Evolutionary conservation across 1,140 invertebrate genomes (phyloP).

Genomic region (Drosophila busckii): DNA sequence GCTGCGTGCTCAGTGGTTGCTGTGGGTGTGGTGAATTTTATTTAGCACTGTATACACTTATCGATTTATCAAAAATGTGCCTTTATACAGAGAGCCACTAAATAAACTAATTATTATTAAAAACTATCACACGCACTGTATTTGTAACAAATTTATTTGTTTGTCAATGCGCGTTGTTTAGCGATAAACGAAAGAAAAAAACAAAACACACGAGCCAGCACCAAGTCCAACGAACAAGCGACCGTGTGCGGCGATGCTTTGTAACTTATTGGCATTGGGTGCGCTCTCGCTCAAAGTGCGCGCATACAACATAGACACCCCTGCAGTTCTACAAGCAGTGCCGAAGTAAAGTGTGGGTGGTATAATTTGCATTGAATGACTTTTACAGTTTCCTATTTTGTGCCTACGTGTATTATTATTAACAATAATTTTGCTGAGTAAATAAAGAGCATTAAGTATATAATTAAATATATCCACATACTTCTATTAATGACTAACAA

Average conservation of each 20-base stretch:
- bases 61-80: conserved; percentile 53
- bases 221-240: conserved; percentile 39
- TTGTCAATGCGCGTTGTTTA: neutral
- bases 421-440: no score
- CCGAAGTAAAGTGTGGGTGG: no score
- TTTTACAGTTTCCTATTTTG: no score
- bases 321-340: no score
- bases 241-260: conserved; percentile 67
- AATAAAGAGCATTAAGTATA: no score
- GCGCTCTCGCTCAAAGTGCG: conserved; percentile 27
- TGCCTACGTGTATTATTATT: no score
- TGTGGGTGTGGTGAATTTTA: conserved; percentile 58
- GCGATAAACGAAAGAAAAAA: conserved; percentile 5
- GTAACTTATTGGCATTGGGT: conserved; percentile 56
- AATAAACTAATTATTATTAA: conserved; percentile 2
- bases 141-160: neutral
- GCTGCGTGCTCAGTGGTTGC: neutral
- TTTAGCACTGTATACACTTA: conserved; percentile 34
- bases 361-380: no score
- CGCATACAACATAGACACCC: conserved; percentile 31
- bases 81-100: neutral
- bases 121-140: neutral
- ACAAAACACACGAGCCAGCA: conserved; percentile 22
- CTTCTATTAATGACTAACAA: no score
- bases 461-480: no score